Evolutionary conservation across 2,888 invertebrate species (phyloP).

Genomic region (Agrochola macilenta): DNA sequence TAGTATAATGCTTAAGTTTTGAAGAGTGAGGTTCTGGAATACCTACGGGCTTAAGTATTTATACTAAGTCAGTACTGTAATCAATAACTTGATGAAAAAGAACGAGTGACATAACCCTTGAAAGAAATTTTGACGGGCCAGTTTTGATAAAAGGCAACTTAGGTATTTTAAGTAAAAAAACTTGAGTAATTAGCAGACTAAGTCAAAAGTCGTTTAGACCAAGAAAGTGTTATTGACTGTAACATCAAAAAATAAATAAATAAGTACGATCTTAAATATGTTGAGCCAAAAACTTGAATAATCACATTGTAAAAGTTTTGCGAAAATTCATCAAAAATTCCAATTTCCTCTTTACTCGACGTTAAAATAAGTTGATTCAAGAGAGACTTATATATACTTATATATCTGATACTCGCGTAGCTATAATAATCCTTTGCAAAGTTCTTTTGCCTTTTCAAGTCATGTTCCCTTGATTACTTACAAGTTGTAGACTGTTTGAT

Average conservation of each 20-base stretch:
- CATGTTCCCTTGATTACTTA: conserved; percentile 35
- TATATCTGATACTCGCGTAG: conserved; percentile 16
- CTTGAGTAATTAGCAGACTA: neutral
- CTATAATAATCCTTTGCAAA: conserved; percentile 42
- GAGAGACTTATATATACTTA: conserved; percentile 13
- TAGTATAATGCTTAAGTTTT: no score
- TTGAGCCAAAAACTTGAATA: conserved; percentile 18
- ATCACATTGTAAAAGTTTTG: conserved; percentile 32
- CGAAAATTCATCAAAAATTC: conserved; percentile 50
- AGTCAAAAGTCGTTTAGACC: neutral
- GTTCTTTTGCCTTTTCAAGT: conserved; percentile 9
- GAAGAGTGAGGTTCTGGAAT: no score
- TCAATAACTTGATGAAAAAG: neutral
- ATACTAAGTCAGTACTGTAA: no score
- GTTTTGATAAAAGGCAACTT: neutral
- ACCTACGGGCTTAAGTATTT: no score
- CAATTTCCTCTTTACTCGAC: conserved; percentile 41
- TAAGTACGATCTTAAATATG: conserved; percentile 7
- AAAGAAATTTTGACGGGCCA: neutral
- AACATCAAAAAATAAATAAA: conserved; percentile 1
- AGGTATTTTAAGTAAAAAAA: neutral
- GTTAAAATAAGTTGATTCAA: conserved; percentile 29
- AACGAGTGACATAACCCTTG: neutral
- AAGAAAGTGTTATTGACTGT: neutral
- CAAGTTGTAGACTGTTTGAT: conserved; percentile 28